Conservation (phyloP, 2,888 invertebrate species). For the Netelia virgata region DNA sequence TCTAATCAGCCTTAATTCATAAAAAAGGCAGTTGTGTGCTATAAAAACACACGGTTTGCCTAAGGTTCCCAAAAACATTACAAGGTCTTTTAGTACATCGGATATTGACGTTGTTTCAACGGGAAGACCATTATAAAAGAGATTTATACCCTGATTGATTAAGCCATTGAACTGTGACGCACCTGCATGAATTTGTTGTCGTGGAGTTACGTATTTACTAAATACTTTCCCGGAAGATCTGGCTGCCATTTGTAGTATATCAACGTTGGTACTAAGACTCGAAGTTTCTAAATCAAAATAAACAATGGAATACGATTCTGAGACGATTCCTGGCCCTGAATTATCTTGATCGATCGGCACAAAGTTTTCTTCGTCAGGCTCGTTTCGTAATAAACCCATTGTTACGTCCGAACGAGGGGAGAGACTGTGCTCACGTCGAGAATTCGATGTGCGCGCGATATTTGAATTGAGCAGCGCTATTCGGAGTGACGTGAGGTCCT, state of each 20-base stretch:
- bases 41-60: not conserved
- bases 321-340: conserved; percentile 1
- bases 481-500: too few species aligned
- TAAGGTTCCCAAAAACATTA: not conserved
- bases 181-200: conserved; percentile 8
- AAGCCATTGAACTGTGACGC: conserved; percentile 1
- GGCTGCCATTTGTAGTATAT: conserved; percentile 7
- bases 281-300: conserved; percentile 12
- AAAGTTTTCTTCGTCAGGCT: conserved; percentile 11
- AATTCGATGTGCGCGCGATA: too few species aligned
- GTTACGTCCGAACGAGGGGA: too few species aligned
- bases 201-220: conserved; percentile 1
- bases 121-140: not conserved
- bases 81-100: not conserved
- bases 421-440: too few species aligned
- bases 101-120: not conserved
- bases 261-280: not conserved
- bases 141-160: not conserved
- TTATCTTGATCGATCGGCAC: not conserved
- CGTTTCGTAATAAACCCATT: not conserved
- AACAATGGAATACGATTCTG: conserved; percentile 4
- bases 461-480: too few species aligned
- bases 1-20: not conserved
- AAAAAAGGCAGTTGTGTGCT: not conserved
- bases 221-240: conserved; percentile 9